These are phyloP conservation scores for Maniola jurtina DNA, from an alignment of 1,140 invertebrate species.

Conservation along the genomic window DNA sequence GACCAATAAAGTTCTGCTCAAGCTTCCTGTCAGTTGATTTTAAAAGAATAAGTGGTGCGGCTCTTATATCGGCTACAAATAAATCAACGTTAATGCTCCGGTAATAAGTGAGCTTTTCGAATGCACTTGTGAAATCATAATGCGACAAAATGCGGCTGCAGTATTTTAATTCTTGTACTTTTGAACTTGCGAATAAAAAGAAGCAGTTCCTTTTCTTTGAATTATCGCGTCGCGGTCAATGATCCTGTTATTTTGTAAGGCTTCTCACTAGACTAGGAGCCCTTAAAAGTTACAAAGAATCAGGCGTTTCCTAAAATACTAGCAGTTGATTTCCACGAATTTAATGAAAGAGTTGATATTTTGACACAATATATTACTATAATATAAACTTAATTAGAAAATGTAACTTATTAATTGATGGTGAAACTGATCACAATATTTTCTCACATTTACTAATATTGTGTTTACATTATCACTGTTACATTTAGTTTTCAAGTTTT, in stretches of 20 bases:
- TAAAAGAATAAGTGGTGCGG: slow-evolving; percentile 28
- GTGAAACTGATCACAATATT: too few species aligned
- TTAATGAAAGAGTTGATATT: too few species aligned
- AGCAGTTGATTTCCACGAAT: too few species aligned
- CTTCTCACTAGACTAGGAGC: slow-evolving; percentile 27
- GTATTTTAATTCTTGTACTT: slow-evolving; percentile 36
- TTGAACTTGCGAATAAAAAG: slow-evolving; percentile 30
- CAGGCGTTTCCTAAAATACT: background rate
- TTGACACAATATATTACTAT: too few species aligned
- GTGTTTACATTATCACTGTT: too few species aligned
- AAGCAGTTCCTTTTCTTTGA: slow-evolving; percentile 33
- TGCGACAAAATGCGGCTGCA: slow-evolving; percentile 28
- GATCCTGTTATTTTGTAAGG: slow-evolving; percentile 31
- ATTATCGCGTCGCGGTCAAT: slow-evolving; percentile 30
- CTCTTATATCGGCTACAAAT: background rate
- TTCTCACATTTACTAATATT: too few species aligned
- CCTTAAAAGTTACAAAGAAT: slow-evolving; percentile 27
- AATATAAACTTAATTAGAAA: too few species aligned
- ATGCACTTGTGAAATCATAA: slow-evolving; percentile 22
- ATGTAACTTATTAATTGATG: too few species aligned
- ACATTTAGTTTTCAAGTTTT: too few species aligned
- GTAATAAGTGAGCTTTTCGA: slow-evolving; percentile 21
- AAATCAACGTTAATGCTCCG: slow-evolving; percentile 10
- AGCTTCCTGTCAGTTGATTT: slow-evolving; percentile 34
- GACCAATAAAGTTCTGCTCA: slow-evolving; percentile 28